Evolutionary conservation across 2,797 vertebrate species (phyloP).

Genomic region (Coilia nasus): DNA sequence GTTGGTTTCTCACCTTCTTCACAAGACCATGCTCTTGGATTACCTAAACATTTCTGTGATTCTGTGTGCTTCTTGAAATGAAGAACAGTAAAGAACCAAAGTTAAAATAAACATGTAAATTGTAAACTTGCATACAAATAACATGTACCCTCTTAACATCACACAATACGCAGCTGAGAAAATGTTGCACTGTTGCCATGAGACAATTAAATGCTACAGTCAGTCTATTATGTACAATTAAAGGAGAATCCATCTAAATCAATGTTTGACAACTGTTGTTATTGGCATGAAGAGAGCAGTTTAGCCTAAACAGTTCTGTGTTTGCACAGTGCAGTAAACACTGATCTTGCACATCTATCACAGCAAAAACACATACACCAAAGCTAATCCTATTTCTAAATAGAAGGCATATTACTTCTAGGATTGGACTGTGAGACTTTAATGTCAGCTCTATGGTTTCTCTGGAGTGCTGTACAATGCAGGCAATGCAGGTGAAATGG

Average conservation of each 20-base stretch:
- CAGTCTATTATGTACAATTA: background rate
- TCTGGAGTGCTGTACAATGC: background rate
- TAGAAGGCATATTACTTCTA: too few relatives aligned
- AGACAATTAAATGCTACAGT: background rate
- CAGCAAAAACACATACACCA: too few relatives aligned
- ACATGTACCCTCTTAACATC: background rate
- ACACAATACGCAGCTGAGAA: background rate
- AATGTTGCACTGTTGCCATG: background rate
- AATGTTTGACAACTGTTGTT: background rate
- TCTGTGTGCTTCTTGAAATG: background rate
- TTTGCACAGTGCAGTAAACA: too few relatives aligned
- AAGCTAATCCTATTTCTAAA: too few relatives aligned
- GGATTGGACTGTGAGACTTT: too few relatives aligned
- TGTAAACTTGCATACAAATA: too few relatives aligned
- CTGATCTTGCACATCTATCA: too few relatives aligned
- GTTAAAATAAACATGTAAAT: too few relatives aligned
- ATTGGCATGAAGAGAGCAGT: background rate
- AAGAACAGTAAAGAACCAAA: background rate
- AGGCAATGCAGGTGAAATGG: background rate
- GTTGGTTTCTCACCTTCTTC: too few relatives aligned
- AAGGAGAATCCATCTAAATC: background rate
- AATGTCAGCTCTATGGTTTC: too few relatives aligned
- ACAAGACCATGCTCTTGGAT: background rate
- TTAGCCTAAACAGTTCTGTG: background rate
- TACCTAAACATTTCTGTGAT: slow-evolving; percentile 17